These are phyloP conservation scores for Turritopsis rubra DNA, from an alignment of 30 jellyfish, hydroid and myxozoan species.

Conservation along the genomic window DNA sequence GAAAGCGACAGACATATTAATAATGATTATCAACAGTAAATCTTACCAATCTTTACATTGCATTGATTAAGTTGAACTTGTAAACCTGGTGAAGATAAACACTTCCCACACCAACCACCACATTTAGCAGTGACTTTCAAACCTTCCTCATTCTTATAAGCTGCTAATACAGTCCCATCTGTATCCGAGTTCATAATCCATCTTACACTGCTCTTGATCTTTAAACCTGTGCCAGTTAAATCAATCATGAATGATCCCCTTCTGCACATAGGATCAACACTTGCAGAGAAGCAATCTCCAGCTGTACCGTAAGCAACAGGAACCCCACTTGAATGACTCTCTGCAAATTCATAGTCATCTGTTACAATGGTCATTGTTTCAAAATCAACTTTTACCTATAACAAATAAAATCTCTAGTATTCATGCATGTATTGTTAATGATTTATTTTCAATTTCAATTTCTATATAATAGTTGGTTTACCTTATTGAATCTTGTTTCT, in stretches of 20 bases:
- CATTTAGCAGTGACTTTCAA: conserved; percentile 52
- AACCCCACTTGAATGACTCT: conserved; percentile 28
- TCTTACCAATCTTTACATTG: conserved; percentile 51
- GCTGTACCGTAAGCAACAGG: conserved; percentile 76
- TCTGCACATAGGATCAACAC: conserved; percentile 44
- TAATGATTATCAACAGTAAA: no score
- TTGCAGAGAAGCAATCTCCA: conserved; percentile 95
- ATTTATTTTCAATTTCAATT: background rate
- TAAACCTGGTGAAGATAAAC: conserved; percentile 47
- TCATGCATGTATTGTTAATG: background rate
- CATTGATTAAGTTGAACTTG: conserved; percentile 43
- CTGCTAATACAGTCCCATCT: conserved; percentile 36
- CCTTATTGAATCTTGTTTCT: conserved; percentile 63
- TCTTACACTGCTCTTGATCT: conserved; percentile 32
- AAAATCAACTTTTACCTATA: conserved; percentile 59
- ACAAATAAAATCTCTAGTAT: background rate
- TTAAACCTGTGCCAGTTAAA: conserved; percentile 67
- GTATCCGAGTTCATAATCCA: conserved; percentile 43
- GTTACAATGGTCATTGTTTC: conserved; percentile 39
- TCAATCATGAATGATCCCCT: conserved; percentile 78
- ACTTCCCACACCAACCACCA: conserved; percentile 95
- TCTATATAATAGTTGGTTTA: background rate
- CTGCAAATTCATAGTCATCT: conserved; percentile 68
- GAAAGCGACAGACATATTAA: no score
- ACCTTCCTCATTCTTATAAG: conserved; percentile 43